Conservation (phyloP, 30 jellyfish, hydroid and myxozoan species). For the Chrysaora quinquecirrha region DNA sequence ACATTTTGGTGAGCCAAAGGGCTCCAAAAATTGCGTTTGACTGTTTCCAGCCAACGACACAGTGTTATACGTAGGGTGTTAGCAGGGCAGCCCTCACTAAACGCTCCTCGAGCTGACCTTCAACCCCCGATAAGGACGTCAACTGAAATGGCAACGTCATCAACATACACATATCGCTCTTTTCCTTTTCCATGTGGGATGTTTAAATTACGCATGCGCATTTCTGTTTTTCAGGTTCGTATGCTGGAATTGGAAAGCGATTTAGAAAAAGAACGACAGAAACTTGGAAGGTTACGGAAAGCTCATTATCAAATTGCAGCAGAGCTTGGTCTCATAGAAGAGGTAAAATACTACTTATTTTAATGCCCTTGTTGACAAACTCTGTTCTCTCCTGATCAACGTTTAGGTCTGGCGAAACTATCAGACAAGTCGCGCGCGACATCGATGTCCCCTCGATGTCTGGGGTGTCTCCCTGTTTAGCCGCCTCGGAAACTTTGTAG, state of each 20-base stretch:
- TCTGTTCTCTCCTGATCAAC: too few relatives aligned
- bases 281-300: conserved; percentile 88
- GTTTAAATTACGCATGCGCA: conserved; percentile 41
- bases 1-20: conserved; percentile 63
- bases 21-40: conserved; percentile 78
- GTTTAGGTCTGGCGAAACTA: too few relatives aligned
- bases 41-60: conserved; percentile 40
- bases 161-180: neutral
- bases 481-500: too few relatives aligned
- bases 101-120: conserved; percentile 82
- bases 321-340: conserved; percentile 89
- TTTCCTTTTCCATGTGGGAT: conserved; percentile 14
- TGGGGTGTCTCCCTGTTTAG: too few relatives aligned
- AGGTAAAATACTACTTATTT: conserved; percentile 18
- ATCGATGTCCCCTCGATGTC: too few relatives aligned
- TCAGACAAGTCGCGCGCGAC: too few relatives aligned
- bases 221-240: conserved; percentile 62
- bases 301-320: conserved; percentile 97
- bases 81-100: conserved; percentile 86
- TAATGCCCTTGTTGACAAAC: neutral
- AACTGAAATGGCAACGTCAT: neutral
- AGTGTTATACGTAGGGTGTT: conserved; percentile 73
- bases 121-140: conserved; percentile 90
- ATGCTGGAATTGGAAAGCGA: conserved; percentile 91
- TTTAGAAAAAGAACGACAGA: conserved; percentile 90